Conservation (phyloP, 2,113 vertebrate species). For the Choloepus hoffmanni region DNA sequence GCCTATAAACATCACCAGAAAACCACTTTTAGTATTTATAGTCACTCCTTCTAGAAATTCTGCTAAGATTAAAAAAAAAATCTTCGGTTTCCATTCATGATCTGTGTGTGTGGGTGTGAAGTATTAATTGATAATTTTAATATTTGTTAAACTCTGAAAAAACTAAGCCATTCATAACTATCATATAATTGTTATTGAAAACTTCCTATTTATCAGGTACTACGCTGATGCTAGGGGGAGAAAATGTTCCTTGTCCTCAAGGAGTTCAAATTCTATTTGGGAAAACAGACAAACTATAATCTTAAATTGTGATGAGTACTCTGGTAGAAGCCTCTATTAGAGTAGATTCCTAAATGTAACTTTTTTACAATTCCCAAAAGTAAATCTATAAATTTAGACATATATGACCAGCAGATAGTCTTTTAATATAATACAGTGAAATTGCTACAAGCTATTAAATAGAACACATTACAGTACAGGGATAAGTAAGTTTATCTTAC, state of each 20-base stretch:
- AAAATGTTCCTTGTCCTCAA: not conserved
- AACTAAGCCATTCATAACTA: not conserved
- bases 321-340: not conserved
- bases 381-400: constrained; percentile 4
- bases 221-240: not conserved
- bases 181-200: constrained; percentile 1
- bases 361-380: constrained; percentile 16
- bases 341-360: not conserved
- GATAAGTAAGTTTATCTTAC: not conserved
- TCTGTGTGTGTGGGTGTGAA: constrained; percentile 22
- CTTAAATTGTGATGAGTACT: not conserved
- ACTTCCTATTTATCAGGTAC: not conserved
- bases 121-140: not conserved
- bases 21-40: constrained; percentile 5
- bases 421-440: not conserved
- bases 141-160: constrained; percentile 41
- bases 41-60: constrained; percentile 30
- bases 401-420: not conserved
- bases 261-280: not conserved
- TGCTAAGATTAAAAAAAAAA: not conserved
- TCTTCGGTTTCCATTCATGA: not conserved
- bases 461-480: not conserved
- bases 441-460: not conserved
- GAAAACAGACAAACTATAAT: not conserved
- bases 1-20: not conserved